Conservation (phyloP, 2,888 invertebrate genomes). For the Nudaria mundana region DNA sequence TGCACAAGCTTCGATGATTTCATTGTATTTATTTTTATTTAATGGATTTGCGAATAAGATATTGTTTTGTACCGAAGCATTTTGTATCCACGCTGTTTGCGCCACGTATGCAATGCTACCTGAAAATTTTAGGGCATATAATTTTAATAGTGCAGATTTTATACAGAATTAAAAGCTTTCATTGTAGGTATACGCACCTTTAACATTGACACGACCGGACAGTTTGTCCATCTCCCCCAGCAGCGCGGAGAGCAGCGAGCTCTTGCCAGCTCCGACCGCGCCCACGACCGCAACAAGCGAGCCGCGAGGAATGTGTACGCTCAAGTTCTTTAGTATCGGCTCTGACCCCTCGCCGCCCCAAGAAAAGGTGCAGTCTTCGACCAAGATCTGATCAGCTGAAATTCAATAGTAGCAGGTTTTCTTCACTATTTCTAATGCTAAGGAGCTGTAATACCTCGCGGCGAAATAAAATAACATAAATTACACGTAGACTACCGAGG, state of each 20-base stretch:
- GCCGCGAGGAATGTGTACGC: conserved; percentile 84
- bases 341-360: conserved; percentile 91
- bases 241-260: no score
- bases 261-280: conserved; percentile 91
- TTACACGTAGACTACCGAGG: no score
- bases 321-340: conserved; percentile 87
- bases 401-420: conserved; percentile 8
- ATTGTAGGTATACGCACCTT: not conserved
- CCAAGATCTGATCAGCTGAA: conserved; percentile 87
- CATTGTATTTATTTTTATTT: conserved; percentile 86
- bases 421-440: not conserved
- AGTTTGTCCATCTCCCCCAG: conserved; percentile 94
- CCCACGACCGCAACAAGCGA: conserved; percentile 92
- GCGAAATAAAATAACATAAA: no score
- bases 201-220: conserved; percentile 89
- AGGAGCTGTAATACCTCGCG: no score
- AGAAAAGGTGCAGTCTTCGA: conserved; percentile 92
- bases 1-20: conserved; percentile 94
- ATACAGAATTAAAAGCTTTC: no score
- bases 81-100: conserved; percentile 99
- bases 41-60: conserved; percentile 92
- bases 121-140: conserved; percentile 18
- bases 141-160: no score
- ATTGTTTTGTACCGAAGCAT: conserved; percentile 95
- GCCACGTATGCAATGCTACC: conserved; percentile 89